Evolutionary conservation across 1,140 invertebrate genomes (phyloP), one percentile per base, ranked within the genome.

Genomic region (Leguminivora glycinivorella): DNA sequence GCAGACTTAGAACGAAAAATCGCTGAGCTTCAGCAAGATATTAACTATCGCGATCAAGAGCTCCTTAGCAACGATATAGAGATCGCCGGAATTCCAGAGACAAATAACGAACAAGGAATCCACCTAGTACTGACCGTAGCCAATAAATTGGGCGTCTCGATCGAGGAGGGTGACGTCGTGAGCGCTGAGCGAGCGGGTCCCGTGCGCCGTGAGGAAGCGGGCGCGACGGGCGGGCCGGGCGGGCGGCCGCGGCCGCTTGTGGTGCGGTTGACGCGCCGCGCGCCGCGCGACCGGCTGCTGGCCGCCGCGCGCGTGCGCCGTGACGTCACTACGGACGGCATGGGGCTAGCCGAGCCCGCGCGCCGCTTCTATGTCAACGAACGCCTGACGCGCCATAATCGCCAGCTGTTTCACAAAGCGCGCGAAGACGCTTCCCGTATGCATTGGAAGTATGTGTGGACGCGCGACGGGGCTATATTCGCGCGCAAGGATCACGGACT

Each of bases 381-480:
- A 19, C 60, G 70, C 1, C 40, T 67, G 6, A 67, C 70, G 3
- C 29, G 22, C 29, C 1, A 3, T 17, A 70, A 70, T 7, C 40
- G 70, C 6, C n/a, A 52, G 3, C 7, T 70, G 31, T 67, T 70
- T 9, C 38, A 47, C 19, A 70, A 56, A 56, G 43, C 60, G 0
- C 58, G 70, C 0, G 70, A 70, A n/a, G 5, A 22, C 4, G 58
- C 24, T 22, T 26, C 29, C 9, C 24, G n/a, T 66, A 12, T 17
- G 12, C 14, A 56, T 12, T 70, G 70, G 70, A 24, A 25, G 4
- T 70, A 38, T 25, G 43, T 70, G 9, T 70, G 70, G 70, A 52
- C 70, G 9, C 6, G 40, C 9, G 40, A 56, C 1, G 70, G 70
- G 2, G 31, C 12, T 34, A 34, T 70, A 1, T 70, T 22, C 9